Percentiles rank a stretch among this genome's conserved stretches.
Conservation (phyloP, 2,113 vertebrate genomes). For the Cariama cristata region DNA sequence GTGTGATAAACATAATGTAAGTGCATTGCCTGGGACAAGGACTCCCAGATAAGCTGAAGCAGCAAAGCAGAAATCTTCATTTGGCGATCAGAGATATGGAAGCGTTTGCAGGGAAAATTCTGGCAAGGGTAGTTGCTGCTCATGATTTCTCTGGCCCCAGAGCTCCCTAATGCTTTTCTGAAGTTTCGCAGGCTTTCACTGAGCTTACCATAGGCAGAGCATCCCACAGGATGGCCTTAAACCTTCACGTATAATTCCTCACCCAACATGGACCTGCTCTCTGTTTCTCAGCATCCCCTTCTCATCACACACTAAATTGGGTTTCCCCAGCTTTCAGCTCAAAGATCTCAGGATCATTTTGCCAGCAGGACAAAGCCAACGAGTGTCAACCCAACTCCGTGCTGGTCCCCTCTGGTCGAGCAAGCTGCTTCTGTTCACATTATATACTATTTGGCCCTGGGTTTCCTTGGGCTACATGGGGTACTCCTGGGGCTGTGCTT, state of each 20-base stretch:
- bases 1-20: conserved; percentile 45
- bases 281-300: neutral
- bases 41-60: conserved; percentile 33
- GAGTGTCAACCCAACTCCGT: neutral
- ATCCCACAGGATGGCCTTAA: neutral
- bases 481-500: neutral
- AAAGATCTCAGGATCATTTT: neutral
- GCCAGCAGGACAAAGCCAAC: rapidly evolving
- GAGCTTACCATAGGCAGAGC: neutral
- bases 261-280: neutral
- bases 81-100: neutral
- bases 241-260: neutral
- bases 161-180: neutral
- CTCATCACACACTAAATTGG: neutral
- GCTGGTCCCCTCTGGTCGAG: neutral
- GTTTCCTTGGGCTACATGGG: neutral
- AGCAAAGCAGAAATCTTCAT: conserved; percentile 43
- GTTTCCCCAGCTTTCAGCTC: neutral
- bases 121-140: neutral
- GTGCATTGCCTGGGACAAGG: conserved; percentile 25
- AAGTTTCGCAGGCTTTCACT: neutral
- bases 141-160: neutral
- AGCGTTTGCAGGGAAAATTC: neutral
- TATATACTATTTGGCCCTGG: neutral
- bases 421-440: neutral